phyloP scores from a whole-genome alignment of 1,140 invertebrate genomes.

The Cotesia chilonis region DNA sequence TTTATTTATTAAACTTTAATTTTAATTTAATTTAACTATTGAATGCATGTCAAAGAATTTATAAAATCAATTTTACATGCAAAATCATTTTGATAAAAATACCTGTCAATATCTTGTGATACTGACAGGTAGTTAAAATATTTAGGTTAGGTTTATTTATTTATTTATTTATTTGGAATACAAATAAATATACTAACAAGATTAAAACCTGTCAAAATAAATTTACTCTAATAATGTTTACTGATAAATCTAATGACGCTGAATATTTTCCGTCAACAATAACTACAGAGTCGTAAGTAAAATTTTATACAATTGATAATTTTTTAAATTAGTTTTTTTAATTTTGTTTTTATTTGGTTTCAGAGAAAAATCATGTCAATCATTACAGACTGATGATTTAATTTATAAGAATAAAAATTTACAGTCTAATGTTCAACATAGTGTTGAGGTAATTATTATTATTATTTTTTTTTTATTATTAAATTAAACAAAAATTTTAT shows the following conservation, averaged over 20 bases:
- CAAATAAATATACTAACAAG: too few species aligned
- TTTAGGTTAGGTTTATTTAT: too few species aligned
- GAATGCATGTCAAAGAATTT: too few species aligned
- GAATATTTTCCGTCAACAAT: neutral
- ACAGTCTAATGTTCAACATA: constrained; percentile 53
- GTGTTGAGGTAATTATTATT: constrained; percentile 47
- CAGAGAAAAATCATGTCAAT: constrained; percentile 41
- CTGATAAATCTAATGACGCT: constrained; percentile 14
- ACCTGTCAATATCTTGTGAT: too few species aligned
- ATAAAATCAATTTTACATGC: too few species aligned
- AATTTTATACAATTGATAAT: neutral
- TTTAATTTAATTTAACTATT: too few species aligned
- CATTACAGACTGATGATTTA: constrained; percentile 55
- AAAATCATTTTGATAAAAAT: too few species aligned
- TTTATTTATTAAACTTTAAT: too few species aligned
- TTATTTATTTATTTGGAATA: too few species aligned
- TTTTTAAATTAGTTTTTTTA: too few species aligned
- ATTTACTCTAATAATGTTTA: constrained; percentile 13
- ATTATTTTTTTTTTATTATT: constrained; percentile 2
- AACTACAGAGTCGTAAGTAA: constrained; percentile 4
- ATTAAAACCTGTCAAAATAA: neutral
- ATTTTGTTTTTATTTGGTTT: neutral
- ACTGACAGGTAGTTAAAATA: too few species aligned
- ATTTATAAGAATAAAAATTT: constrained; percentile 43
- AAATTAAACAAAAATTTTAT: constrained; percentile 3